These are phyloP conservation scores for Halictus quadricinctus DNA, from an alignment of 2,888 invertebrate species.

Conservation along the genomic window DNA sequence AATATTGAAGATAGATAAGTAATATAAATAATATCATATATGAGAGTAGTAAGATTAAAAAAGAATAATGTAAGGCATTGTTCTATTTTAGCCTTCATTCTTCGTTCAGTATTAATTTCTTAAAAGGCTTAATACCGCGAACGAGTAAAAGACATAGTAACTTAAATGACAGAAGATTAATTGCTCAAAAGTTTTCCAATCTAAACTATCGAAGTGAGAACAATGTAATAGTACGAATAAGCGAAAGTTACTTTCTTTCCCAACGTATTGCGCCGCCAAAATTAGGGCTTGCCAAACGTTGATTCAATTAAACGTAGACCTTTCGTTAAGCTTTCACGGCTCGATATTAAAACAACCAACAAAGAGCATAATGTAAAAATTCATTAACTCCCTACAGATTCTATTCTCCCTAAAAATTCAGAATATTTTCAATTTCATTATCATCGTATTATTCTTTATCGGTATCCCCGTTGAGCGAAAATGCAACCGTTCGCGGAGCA, in stretches of 20 bases:
- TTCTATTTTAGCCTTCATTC: neutral
- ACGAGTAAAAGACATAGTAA: neutral
- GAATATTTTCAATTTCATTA: conserved; percentile 4
- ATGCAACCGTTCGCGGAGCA: neutral
- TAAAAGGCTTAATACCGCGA: neutral
- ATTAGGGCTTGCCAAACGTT: neutral
- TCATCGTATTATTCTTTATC: neutral
- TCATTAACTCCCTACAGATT: neutral
- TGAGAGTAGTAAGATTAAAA: neutral
- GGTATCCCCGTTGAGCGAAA: neutral
- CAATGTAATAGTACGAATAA: neutral
- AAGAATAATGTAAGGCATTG: neutral
- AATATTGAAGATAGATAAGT: neutral
- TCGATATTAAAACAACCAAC: neutral
- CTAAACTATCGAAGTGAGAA: neutral
- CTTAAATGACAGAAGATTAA: neutral
- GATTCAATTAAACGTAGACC: neutral
- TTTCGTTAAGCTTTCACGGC: neutral
- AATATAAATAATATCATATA: neutral
- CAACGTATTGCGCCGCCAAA: neutral
- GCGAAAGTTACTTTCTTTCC: neutral
- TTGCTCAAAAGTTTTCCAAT: neutral
- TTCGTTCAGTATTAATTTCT: neutral
- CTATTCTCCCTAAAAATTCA: neutral
- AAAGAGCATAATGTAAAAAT: neutral